Evolutionary conservation across 1,140 invertebrate species (phyloP).

Genomic region (Choristoneura fumiferana): DNA sequence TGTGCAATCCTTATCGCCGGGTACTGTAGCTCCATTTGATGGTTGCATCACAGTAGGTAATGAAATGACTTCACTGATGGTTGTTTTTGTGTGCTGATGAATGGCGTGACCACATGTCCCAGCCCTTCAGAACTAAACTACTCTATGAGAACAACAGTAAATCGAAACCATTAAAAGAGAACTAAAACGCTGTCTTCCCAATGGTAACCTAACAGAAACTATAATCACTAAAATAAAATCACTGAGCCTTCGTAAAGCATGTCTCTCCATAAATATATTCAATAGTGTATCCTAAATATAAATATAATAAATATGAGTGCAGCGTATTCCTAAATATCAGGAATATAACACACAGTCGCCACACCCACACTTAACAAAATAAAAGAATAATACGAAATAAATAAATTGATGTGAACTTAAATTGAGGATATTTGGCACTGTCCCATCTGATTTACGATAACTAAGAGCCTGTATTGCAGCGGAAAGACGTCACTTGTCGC

Average conservation of each 20-base stretch:
- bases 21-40: too few relatives aligned
- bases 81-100: too few relatives aligned
- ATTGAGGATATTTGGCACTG: conserved; percentile 76
- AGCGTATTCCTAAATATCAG: conserved; percentile 79
- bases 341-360: conserved; percentile 75
- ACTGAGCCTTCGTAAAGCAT: conserved; percentile 71
- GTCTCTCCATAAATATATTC: conserved; percentile 57
- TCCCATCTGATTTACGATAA: conserved; percentile 62
- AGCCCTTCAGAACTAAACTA: conserved; percentile 6
- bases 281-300: conserved; percentile 73
- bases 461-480: conserved; percentile 55
- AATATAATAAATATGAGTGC: conserved; percentile 79
- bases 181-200: conserved; percentile 51
- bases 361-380: conserved; percentile 73
- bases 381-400: conserved; percentile 60
- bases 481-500: conserved; percentile 39
- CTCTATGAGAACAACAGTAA: conserved; percentile 7
- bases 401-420: conserved; percentile 59
- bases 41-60: too few relatives aligned
- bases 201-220: conserved; percentile 35
- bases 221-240: conserved; percentile 55
- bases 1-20: too few relatives aligned
- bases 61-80: too few relatives aligned
- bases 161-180: conserved; percentile 40
- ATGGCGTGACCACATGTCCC: background rate